A percentile compares a stretch with the other conserved stretches of the same genome.
These are phyloP conservation scores for Hyposmocoma kahamanoa DNA, from an alignment of 1,140 invertebrate species.

Conservation along the genomic window DNA sequence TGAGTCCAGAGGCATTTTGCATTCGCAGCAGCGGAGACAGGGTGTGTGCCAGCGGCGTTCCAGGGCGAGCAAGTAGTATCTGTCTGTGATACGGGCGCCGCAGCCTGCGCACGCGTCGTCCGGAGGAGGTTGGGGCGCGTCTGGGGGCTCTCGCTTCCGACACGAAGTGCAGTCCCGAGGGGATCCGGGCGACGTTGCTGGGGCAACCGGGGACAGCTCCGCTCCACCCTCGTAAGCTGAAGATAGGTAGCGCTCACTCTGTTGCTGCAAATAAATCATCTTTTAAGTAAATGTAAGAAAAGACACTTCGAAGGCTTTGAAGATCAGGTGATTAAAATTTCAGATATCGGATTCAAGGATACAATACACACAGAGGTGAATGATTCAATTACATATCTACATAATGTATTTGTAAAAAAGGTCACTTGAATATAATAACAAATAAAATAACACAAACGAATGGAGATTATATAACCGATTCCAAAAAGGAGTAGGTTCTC, in stretches of 20 bases:
- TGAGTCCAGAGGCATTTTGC: slow-evolving; percentile 90
- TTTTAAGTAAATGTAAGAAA: too few relatives aligned
- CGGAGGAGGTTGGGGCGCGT: slow-evolving; percentile 51
- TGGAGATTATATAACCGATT: too few relatives aligned
- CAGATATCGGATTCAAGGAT: too few relatives aligned
- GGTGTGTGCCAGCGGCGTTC: slow-evolving; percentile 94
- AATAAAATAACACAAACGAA: too few relatives aligned
- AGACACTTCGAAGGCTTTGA: too few relatives aligned
- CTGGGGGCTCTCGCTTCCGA: slow-evolving; percentile 67
- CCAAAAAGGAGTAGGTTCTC: too few relatives aligned
- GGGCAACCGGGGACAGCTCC: slow-evolving; percentile 82
- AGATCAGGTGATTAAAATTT: too few relatives aligned
- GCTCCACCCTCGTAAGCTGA: slow-evolving; percentile 81
- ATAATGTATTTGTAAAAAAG: too few relatives aligned
- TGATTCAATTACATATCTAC: too few relatives aligned
- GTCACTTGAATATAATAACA: too few relatives aligned
- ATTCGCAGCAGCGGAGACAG: slow-evolving; percentile 94
- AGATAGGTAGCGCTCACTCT: slow-evolving; percentile 77
- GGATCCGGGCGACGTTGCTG: slow-evolving; percentile 75
- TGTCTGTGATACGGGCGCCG: slow-evolving; percentile 86
- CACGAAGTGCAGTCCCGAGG: slow-evolving; percentile 66
- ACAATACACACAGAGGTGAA: too few relatives aligned
- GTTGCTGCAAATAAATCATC: slow-evolving; percentile 68
- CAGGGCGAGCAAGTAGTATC: slow-evolving; percentile 94
- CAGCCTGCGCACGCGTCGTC: slow-evolving; percentile 87